A percentile compares a stretch with the other conserved stretches of the same genome.
These are phyloP conservation scores for Pyralis farinalis DNA, from an alignment of 2,888 invertebrate genomes.

Conservation along the genomic window DNA sequence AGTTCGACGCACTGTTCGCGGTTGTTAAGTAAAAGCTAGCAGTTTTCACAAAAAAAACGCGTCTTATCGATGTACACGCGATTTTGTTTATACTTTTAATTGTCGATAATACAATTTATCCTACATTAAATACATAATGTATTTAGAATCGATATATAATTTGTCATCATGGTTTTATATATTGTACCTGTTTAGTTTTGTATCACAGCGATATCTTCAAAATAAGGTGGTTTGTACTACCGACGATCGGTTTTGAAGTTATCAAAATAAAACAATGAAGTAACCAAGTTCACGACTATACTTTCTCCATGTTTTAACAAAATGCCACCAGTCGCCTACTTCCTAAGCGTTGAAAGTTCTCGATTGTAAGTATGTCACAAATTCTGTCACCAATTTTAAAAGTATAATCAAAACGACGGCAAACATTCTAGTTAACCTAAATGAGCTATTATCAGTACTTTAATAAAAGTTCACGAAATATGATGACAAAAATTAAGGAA, in stretches of 20 bases:
- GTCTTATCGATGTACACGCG: neutral
- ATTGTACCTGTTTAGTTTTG: too few species aligned
- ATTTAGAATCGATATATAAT: too few species aligned
- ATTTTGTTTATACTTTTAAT: neutral
- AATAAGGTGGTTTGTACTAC: too few species aligned
- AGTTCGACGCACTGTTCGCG: conserved; percentile 55
- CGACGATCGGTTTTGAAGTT: neutral
- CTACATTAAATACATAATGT: too few species aligned
- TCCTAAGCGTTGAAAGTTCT: neutral
- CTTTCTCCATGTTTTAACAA: neutral
- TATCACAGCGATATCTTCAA: too few species aligned
- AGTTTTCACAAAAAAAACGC: conserved; percentile 31
- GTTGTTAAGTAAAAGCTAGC: conserved; percentile 41
- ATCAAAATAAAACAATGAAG: neutral
- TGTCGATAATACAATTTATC: too few species aligned
- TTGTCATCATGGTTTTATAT: too few species aligned
- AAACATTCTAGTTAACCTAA: neutral
- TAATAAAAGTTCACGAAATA: conserved; percentile 39
- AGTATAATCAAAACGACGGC: neutral
- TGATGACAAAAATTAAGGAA: conserved; percentile 52
- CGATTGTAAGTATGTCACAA: neutral
- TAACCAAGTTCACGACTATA: neutral
- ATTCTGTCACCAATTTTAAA: neutral
- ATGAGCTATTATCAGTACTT: conserved; percentile 6
- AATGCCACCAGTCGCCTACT: neutral